These are phyloP conservation scores for Nasonia longicornis DNA, from an alignment of 1,140 invertebrate genomes.

Conservation along the genomic window DNA sequence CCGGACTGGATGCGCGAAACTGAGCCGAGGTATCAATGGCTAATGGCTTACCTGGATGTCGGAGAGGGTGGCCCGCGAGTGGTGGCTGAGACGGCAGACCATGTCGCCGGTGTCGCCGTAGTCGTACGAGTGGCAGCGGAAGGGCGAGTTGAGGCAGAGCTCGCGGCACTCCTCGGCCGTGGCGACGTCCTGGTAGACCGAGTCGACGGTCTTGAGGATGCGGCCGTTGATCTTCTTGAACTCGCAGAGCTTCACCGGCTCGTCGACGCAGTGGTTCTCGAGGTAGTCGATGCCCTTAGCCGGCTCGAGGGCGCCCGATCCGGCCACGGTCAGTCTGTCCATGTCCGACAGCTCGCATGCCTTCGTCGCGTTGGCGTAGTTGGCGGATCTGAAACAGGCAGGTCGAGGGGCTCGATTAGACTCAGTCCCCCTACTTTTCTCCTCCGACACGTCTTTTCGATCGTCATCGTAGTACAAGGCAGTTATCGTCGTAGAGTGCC, in stretches of 20 bases:
- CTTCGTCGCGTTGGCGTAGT: constrained; percentile 87
- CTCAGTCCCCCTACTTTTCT: not conserved
- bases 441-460: not conserved
- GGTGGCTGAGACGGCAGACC: constrained; percentile 92
- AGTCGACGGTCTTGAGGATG: constrained; percentile 93
- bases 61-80: constrained; percentile 87
- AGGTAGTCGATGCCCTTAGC: constrained; percentile 84
- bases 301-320: constrained; percentile 79
- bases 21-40: no score
- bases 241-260: constrained; percentile 91
- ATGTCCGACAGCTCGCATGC: constrained; percentile 90
- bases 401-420: not conserved
- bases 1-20: no score
- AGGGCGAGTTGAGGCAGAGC: constrained; percentile 87
- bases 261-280: constrained; percentile 91
- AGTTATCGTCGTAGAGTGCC: not conserved
- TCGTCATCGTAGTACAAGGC: not conserved
- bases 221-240: constrained; percentile 89
- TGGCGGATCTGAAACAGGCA: constrained; percentile 81
- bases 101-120: constrained; percentile 92
- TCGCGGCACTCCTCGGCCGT: constrained; percentile 89
- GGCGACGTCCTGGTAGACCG: constrained; percentile 90
- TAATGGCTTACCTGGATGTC: constrained; percentile 80
- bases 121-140: constrained; percentile 91
- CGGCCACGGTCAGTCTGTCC: constrained; percentile 88